Conservation (phyloP, 2,797 vertebrate species). For the Coreius guichenoti region DNA sequence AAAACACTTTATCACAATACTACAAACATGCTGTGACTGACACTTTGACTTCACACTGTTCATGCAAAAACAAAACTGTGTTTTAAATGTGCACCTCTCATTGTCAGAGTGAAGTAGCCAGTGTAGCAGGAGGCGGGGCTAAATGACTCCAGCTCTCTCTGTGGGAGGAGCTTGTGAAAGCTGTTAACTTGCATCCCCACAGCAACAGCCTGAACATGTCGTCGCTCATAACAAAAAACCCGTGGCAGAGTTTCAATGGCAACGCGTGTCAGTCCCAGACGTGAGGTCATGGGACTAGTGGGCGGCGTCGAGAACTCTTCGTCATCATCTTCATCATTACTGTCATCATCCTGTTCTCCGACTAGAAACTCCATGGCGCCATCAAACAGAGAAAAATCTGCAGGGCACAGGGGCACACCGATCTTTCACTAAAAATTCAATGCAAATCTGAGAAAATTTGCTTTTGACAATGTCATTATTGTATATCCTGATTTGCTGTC, state of each 20-base stretch:
- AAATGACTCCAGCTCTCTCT: slow-evolving; percentile 62
- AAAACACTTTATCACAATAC: background rate
- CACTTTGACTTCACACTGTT: background rate
- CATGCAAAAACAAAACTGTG: background rate
- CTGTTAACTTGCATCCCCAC: slow-evolving; percentile 61
- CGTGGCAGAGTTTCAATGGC: slow-evolving; percentile 73
- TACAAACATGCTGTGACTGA: background rate
- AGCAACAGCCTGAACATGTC: slow-evolving; percentile 69
- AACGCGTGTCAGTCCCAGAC: slow-evolving; percentile 52
- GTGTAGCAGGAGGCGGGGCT: slow-evolving; percentile 56
- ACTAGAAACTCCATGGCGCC: slow-evolving; percentile 80
- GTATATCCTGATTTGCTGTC: background rate
- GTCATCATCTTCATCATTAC: slow-evolving; percentile 48
- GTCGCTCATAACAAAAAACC: slow-evolving; percentile 65
- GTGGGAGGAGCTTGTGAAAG: slow-evolving; percentile 60
- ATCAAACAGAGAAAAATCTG: slow-evolving; percentile 72
- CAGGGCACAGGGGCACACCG: background rate
- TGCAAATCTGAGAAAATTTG: background rate
- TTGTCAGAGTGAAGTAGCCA: slow-evolving; percentile 70
- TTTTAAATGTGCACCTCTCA: slow-evolving; percentile 49
- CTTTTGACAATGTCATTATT: background rate
- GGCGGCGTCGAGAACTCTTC: slow-evolving; percentile 58
- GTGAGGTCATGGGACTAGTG: slow-evolving; percentile 23
- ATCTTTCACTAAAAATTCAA: background rate
- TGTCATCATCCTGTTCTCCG: slow-evolving; percentile 51